Base-by-base conservation (phyloP, 2,888 invertebrate genomes). In the Drosophila anomelani region DNA sequence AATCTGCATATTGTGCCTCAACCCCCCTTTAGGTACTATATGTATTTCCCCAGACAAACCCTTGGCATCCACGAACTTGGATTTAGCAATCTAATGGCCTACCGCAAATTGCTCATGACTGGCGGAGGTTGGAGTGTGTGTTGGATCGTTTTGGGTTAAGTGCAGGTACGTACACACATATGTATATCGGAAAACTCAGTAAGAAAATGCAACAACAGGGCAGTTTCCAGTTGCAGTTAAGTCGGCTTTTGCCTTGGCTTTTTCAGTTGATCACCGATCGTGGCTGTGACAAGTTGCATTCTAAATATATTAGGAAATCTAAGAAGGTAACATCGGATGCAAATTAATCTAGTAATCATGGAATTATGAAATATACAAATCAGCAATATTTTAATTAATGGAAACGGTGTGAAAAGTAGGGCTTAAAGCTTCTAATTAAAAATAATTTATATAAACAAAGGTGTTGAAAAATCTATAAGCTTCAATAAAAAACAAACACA, bases 211-310 rank as follows among this genome's bases (percentile, higher is more conserved):
- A 58, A 58, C 64, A 64, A 53, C 64, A 64, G 64, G 39, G 64
- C 67, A 64, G 39, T 39, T 55, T 60, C 13, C 29, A 47, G 54
- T 32, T 53, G 58, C 55, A 53, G 56, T n/a, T n/a, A 60, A 56
- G 38, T 66, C 44, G 20, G 49, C 43, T 63, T 13, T 72, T 57
- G 61, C 38, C 55, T 39, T 64, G 26, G 55, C 71, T 38, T 69
- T 85, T 69, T 87, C 67, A 85, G 85, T 85, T 68, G 64, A 60
- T 34, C 75, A 39, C 51, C 51, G 62, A 76, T 71, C 79, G 79
- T 73, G 67, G 55, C 69, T 63, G 56, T 72, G 76, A 63, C 72
- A 51, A 76, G 85, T 83, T 66, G 68, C 61, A 68, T 56, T 54
- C 39, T 34, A 20, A 26, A 17, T 34, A 62, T 51, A 17, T 10